phyloP scores from a whole-genome alignment of 2,797 vertebrate species.

The Gymnodraco acuticeps region DNA sequence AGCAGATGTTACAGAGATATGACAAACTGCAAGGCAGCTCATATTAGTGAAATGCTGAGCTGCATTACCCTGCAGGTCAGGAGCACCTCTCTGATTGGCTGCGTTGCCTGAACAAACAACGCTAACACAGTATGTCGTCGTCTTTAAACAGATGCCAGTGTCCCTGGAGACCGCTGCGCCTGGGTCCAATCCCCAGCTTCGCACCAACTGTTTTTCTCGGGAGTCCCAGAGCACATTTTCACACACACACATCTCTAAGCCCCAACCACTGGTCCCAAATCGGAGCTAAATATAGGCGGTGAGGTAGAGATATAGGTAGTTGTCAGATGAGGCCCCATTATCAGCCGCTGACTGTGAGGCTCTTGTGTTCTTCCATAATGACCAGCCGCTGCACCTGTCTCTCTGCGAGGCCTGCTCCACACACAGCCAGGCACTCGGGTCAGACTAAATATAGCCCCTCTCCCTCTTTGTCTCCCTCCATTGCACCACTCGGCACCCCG shows the following conservation, averaged over 20 bases:
- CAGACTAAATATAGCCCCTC: slow-evolving; percentile 81
- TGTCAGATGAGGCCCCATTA: slow-evolving; percentile 80
- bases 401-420: slow-evolving; percentile 65
- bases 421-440: slow-evolving; percentile 81
- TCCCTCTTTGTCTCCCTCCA: slow-evolving; percentile 58
- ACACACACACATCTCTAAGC: slow-evolving; percentile 43
- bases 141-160: slow-evolving; percentile 66
- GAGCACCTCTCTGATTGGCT: slow-evolving; percentile 53
- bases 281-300: slow-evolving; percentile 75
- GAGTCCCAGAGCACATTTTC: slow-evolving; percentile 43
- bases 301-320: slow-evolving; percentile 68
- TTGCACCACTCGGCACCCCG: slow-evolving; percentile 44
- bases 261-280: slow-evolving; percentile 43
- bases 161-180: slow-evolving; percentile 66
- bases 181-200: slow-evolving; percentile 49
- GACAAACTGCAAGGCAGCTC: slow-evolving; percentile 40
- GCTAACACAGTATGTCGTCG: slow-evolving; percentile 15
- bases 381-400: slow-evolving; percentile 84
- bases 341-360: slow-evolving; percentile 69
- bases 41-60: slow-evolving; percentile 48
- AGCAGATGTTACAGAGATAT: slow-evolving; percentile 40
- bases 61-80: slow-evolving; percentile 45
- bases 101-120: slow-evolving; percentile 48
- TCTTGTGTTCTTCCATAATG: slow-evolving; percentile 83
- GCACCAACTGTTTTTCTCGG: slow-evolving; percentile 37